Conservation (phyloP, 2,113 vertebrate genomes). For the Chaenogobius annularis region DNA sequence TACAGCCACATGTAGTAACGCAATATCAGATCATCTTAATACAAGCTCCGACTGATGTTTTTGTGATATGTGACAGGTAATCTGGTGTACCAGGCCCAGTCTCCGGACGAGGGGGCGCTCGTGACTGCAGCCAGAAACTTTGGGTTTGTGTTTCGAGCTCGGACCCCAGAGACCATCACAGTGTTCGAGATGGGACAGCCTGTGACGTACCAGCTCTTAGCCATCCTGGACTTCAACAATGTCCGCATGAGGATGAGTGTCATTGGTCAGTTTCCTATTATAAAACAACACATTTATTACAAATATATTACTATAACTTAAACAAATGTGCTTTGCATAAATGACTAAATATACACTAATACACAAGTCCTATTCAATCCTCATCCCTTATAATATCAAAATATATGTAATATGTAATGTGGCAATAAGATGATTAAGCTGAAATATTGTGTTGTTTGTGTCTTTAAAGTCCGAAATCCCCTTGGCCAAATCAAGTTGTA, state of each 20-base stretch:
- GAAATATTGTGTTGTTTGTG: conserved; percentile 3
- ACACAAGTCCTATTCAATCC: no score
- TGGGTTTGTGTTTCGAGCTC: conserved; percentile 86
- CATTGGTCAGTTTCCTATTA: conserved; percentile 78
- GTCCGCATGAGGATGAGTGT: conserved; percentile 92
- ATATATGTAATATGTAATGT: no score
- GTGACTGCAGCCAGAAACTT: conserved; percentile 90
- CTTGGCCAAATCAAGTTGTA: conserved; percentile 87
- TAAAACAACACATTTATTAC: conserved; percentile 1
- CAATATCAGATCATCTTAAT: conserved; percentile 14
- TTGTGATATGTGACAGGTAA: conserved; percentile 69
- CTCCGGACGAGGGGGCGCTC: conserved; percentile 87
- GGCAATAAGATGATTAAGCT: not conserved
- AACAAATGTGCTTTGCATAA: no score
- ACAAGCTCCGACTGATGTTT: conserved; percentile 22
- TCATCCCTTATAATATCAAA: no score
- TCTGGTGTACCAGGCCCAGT: conserved; percentile 90
- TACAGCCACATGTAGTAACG: conserved; percentile 47
- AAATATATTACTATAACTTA: no score
- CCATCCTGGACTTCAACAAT: conserved; percentile 94
- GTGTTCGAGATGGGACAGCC: conserved; percentile 83
- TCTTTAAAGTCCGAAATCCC: conserved; percentile 80
- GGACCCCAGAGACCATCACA: conserved; percentile 85
- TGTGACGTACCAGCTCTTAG: conserved; percentile 86
- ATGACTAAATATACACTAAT: no score